Evolutionary conservation across 2,888 invertebrate species (phyloP).

Genomic region (Tanypteryx hageni): DNA sequence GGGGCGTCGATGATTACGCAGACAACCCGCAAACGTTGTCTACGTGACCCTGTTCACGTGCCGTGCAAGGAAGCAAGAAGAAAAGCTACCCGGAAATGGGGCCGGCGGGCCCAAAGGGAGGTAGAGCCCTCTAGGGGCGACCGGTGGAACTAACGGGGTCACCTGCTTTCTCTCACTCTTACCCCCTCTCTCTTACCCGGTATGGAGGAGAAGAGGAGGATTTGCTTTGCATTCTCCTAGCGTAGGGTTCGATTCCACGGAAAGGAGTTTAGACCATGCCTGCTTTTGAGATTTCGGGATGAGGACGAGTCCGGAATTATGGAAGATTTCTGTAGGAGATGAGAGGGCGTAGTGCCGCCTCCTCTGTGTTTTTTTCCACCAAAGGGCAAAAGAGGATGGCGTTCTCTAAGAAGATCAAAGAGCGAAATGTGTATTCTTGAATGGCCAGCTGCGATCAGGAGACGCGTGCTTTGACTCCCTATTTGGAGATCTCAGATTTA

Average conservation of each 20-base stretch:
- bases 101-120: background rate
- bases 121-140: background rate
- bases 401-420: background rate
- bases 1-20: constrained; percentile 45
- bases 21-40: constrained; percentile 38
- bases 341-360: background rate
- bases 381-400: background rate
- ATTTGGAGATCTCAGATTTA: background rate
- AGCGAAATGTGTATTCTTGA: constrained; percentile 20
- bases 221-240: constrained; percentile 40
- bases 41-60: constrained; percentile 41
- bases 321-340: background rate
- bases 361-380: background rate
- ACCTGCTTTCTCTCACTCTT: background rate
- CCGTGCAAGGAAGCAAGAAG: background rate
- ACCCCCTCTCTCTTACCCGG: background rate
- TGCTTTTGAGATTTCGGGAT: constrained; percentile 34
- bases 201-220: background rate
- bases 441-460: background rate
- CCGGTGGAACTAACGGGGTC: constrained; percentile 32
- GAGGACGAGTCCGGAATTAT: constrained; percentile 54
- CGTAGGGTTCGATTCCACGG: constrained; percentile 30
- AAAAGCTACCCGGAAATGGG: background rate
- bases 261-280: background rate
- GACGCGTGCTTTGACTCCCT: constrained; percentile 7